Conservation (phyloP, 2,888 invertebrate species). For the Chaitophorus viminalis region DNA sequence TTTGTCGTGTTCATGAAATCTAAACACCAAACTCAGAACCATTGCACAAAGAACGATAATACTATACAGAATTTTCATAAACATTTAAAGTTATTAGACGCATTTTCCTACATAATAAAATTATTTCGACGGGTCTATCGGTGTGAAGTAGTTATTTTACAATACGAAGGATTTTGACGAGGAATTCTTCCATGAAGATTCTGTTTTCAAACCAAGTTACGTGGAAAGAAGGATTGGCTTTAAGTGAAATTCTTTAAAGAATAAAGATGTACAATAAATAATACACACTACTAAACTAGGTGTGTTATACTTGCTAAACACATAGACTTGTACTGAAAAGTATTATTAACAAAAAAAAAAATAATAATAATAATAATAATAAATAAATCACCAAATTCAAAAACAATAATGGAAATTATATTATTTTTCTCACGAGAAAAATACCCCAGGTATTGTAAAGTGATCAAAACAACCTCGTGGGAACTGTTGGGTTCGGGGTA, state of each 20-base stretch:
- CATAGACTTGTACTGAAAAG: not conserved
- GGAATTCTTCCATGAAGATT: not conserved
- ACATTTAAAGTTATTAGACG: no score
- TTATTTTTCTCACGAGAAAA: slow-evolving; percentile 47
- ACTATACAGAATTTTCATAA: no score
- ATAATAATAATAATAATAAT: no score
- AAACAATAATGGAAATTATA: slow-evolving; percentile 51
- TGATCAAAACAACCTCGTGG: slow-evolving; percentile 54
- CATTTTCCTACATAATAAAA: not conserved
- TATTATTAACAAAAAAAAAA: not conserved
- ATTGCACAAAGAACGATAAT: no score
- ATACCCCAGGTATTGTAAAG: slow-evolving; percentile 41
- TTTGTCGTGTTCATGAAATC: no score
- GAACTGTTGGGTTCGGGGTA: slow-evolving; percentile 34
- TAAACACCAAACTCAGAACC: no score
- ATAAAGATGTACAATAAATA: not conserved
- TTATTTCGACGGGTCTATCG: not conserved
- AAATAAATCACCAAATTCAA: slow-evolving; percentile 33
- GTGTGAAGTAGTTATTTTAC: not conserved
- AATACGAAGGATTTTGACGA: not conserved
- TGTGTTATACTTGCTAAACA: no score
- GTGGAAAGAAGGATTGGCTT: slow-evolving; percentile 21
- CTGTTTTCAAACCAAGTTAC: slow-evolving; percentile 36
- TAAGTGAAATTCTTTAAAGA: slow-evolving; percentile 19
- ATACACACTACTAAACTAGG: no score